phyloP scores from a whole-genome alignment of 2,113 vertebrate genomes.

The Argyrosomus japonicus region DNA sequence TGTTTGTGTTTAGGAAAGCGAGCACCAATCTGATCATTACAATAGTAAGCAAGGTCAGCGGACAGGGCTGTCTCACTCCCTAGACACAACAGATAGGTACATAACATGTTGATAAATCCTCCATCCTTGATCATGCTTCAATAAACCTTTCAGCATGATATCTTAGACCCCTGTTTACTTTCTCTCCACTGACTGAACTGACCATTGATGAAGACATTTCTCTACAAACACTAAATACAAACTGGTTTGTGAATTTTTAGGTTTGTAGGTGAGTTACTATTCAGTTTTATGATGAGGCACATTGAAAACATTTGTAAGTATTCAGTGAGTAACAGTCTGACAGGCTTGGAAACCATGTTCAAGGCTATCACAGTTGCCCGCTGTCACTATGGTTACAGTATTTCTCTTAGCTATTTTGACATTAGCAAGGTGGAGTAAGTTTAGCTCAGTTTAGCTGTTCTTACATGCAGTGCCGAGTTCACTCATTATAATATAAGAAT shows the following conservation, averaged over 20 bases:
- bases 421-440: not conserved
- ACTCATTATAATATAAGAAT: not conserved
- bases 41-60: no score
- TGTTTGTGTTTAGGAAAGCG: no score
- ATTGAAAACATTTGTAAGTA: not conserved
- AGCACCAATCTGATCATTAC: no score
- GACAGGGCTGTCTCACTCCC: no score
- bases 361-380: not conserved
- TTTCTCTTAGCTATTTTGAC: not conserved
- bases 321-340: no score
- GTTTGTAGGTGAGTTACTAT: not conserved
- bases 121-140: no score
- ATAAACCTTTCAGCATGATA: no score
- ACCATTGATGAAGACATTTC: no score
- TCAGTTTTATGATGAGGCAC: not conserved
- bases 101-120: no score
- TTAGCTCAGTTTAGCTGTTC: conserved; percentile 4
- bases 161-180: no score
- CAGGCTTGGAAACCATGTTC: not conserved
- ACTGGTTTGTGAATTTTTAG: not conserved
- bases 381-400: not conserved
- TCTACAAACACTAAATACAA: not conserved
- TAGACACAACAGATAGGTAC: no score
- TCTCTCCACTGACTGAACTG: no score
- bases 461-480: not conserved